A percentile compares a stretch with the other conserved stretches of the same genome.
Conservation (phyloP, 2,113 vertebrate genomes). For the Pseudolaguvia tuberculata region DNA sequence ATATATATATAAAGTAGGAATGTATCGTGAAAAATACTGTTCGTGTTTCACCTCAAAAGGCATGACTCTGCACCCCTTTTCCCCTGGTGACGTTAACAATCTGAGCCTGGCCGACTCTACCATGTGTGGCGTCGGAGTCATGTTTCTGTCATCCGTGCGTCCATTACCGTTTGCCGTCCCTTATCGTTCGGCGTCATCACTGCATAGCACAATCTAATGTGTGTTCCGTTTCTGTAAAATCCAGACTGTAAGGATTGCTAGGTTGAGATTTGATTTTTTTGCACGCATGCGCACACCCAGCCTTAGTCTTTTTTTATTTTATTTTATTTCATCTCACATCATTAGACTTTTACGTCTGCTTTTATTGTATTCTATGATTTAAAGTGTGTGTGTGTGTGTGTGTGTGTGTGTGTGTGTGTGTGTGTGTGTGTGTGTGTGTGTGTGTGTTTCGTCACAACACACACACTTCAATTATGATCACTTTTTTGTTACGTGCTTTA, state of each 20-base stretch:
- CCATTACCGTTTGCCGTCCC: too few relatives aligned
- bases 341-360: not conserved
- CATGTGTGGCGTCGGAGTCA: not conserved
- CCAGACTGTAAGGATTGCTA: not conserved
- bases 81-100: not conserved
- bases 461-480: not conserved
- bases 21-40: slow-evolving; percentile 36
- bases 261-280: too few relatives aligned
- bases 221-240: slow-evolving; percentile 23
- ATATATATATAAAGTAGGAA: slow-evolving; percentile 22
- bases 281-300: not conserved
- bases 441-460: not conserved
- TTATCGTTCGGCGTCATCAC: not conserved
- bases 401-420: not conserved
- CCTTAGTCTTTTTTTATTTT: not conserved
- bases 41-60: slow-evolving; percentile 11
- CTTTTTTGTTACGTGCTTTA: not conserved
- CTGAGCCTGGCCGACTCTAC: slow-evolving; percentile 25
- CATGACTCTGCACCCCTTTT: not conserved
- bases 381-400: too few relatives aligned
- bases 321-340: not conserved
- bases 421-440: too few relatives aligned
- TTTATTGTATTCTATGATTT: not conserved
- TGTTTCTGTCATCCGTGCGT: not conserved
- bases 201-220: not conserved